A percentile compares a stretch with the other conserved stretches of the same genome.
These are phyloP conservation scores for Buathra laborator DNA, from an alignment of 2,888 invertebrate genomes.

Conservation along the genomic window DNA sequence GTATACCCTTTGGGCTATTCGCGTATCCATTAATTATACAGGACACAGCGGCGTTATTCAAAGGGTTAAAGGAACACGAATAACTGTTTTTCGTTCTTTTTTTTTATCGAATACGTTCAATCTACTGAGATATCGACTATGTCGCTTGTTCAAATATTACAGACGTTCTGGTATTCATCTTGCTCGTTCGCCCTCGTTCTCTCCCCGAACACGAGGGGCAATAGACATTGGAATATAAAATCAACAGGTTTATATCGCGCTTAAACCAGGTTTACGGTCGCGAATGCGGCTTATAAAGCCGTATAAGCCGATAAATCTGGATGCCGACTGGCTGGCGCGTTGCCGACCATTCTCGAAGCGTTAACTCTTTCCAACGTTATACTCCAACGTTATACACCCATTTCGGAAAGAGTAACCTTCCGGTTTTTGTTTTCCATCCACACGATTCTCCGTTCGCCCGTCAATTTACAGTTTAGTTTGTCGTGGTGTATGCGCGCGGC, in stretches of 20 bases:
- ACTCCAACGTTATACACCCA: neutral
- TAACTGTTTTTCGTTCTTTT: neutral
- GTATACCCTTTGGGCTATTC: neutral
- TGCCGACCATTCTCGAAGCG: constrained; percentile 43
- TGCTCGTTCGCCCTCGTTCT: neutral
- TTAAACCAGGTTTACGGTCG: constrained; percentile 65
- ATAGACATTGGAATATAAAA: constrained; percentile 67
- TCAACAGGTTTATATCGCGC: constrained; percentile 75
- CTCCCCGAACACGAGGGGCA: neutral
- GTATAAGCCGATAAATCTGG: constrained; percentile 73
- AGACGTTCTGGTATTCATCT: neutral
- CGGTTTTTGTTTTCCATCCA: constrained; percentile 24
- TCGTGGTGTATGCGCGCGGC: neutral
- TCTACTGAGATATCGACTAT: neutral
- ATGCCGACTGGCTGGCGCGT: constrained; percentile 45
- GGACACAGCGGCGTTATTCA: neutral
- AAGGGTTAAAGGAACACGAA: neutral
- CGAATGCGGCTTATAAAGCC: constrained; percentile 72
- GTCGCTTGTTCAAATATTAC: neutral
- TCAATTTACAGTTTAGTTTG: constrained; percentile 29
- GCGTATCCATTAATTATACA: neutral
- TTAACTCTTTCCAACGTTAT: constrained; percentile 30
- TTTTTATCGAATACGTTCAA: neutral
- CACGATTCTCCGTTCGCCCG: constrained; percentile 13
- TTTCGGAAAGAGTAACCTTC: constrained; percentile 12